Percentiles rank a stretch among this genome's conserved stretches.
phyloP scores from a whole-genome alignment of 1,140 invertebrate genomes.

The Eubasilissa regina region DNA sequence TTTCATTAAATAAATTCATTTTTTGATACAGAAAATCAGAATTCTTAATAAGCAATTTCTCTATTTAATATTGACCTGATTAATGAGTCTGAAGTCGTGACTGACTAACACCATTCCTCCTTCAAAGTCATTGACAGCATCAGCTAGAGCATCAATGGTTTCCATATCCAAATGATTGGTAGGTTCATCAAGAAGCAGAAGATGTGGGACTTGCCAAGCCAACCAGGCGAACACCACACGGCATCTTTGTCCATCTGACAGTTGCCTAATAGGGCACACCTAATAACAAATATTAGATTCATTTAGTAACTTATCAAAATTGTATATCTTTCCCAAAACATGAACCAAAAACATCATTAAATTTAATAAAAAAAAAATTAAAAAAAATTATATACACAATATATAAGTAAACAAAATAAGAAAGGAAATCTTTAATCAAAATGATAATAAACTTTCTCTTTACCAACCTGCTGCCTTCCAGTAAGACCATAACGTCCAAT shows the following conservation, averaged over 20 bases:
- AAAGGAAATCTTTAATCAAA: no score
- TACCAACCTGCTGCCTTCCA: constrained; percentile 97
- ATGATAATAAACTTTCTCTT: no score
- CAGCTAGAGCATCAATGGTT: constrained; percentile 97
- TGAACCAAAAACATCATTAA: no score
- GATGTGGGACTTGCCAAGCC: constrained; percentile 95
- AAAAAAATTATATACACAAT: no score
- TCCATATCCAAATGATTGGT: constrained; percentile 99
- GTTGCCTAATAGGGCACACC: constrained; percentile 97
- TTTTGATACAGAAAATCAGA: no score
- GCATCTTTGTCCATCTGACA: constrained; percentile 98
- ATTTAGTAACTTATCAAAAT: no score
- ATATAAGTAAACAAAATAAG: no score
- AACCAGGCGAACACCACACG: constrained; percentile 98
- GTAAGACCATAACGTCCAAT: constrained; percentile 98
- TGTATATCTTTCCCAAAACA: no score
- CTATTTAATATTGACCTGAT: constrained; percentile 94
- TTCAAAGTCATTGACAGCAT: constrained; percentile 98
- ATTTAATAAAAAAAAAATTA: no score
- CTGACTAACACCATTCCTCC: constrained; percentile 98
- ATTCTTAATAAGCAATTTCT: no score
- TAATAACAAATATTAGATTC: no score
- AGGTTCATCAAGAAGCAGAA: constrained; percentile 96
- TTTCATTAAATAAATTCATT: no score
- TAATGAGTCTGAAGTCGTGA: constrained; percentile 98